Conservation (phyloP, 2,888 invertebrate genomes). For the Sturmia bella region DNA sequence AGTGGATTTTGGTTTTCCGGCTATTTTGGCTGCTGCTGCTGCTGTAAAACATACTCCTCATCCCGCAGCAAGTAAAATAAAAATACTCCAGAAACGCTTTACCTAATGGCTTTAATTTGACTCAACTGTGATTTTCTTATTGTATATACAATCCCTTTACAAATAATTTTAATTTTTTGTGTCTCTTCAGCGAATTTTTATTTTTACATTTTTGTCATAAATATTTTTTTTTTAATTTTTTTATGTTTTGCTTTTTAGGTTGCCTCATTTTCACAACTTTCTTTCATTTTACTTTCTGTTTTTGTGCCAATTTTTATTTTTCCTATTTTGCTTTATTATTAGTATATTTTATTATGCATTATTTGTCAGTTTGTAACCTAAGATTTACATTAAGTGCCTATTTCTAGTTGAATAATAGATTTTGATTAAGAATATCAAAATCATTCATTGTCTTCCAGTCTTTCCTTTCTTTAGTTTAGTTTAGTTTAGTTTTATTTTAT, state of each 20-base stretch:
- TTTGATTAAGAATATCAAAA: too few relatives aligned
- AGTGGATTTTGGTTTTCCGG: too few relatives aligned
- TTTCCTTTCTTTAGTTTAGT: not conserved
- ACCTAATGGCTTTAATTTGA: constrained; percentile 39
- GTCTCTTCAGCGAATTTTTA: too few relatives aligned
- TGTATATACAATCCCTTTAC: not conserved
- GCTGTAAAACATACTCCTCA: too few relatives aligned
- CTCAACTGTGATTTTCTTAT: not conserved
- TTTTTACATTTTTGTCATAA: too few relatives aligned
- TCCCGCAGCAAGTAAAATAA: too few relatives aligned
- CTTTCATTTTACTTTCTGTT: not conserved
- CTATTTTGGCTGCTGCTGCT: too few relatives aligned
- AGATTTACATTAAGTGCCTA: too few relatives aligned
- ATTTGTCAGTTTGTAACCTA: not conserved
- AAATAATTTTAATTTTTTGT: not conserved
- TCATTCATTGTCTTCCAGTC: constrained; percentile 67
- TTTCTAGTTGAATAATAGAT: too few relatives aligned
- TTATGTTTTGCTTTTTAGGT: not conserved
- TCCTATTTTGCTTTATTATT: not conserved
- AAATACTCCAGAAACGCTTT: constrained; percentile 25
- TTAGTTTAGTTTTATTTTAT: not conserved
- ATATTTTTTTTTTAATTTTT: not conserved
- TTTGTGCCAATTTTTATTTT: not conserved
- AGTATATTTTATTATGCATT: not conserved
- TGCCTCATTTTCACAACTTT: not conserved